Evolutionary conservation across 2,797 vertebrate genomes (phyloP).

Genomic region (Hyperoplus lanceolatus): DNA sequence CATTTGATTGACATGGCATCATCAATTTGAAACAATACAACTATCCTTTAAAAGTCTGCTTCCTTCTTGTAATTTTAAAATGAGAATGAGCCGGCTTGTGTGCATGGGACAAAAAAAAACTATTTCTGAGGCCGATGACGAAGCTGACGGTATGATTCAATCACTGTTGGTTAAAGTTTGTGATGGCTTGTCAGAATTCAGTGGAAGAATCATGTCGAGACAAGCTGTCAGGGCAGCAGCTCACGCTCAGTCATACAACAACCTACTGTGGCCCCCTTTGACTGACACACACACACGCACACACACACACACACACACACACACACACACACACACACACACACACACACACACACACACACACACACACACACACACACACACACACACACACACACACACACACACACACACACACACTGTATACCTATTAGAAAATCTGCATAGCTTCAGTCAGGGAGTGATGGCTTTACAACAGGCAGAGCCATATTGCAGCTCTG

Average conservation of each 20-base stretch:
- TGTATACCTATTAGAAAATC: constrained; percentile 64
- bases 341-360: no score
- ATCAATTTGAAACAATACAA: background rate
- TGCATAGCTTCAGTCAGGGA: constrained; percentile 44
- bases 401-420: constrained; percentile 43
- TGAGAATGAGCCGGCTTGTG: background rate
- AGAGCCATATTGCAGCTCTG: constrained; percentile 70
- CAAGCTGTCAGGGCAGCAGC: constrained; percentile 30
- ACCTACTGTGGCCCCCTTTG: constrained; percentile 45
- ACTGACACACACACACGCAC: background rate
- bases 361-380: no score
- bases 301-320: no score
- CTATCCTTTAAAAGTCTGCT: background rate
- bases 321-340: no score
- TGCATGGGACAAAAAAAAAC: background rate
- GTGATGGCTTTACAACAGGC: constrained; percentile 62
- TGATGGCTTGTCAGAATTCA: constrained; percentile 15
- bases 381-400: no score
- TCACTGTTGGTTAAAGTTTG: background rate
- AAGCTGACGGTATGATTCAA: constrained; percentile 24
- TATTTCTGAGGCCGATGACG: background rate
- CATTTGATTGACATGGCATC: background rate
- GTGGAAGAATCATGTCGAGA: constrained; percentile 28
- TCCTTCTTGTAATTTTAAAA: background rate
- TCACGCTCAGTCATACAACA: constrained; percentile 30